Percentiles rank a stretch among this genome's conserved stretches.
These are phyloP conservation scores for Bradypodion pumilum DNA, from an alignment of 2,797 vertebrate genomes.

Conservation along the genomic window DNA sequence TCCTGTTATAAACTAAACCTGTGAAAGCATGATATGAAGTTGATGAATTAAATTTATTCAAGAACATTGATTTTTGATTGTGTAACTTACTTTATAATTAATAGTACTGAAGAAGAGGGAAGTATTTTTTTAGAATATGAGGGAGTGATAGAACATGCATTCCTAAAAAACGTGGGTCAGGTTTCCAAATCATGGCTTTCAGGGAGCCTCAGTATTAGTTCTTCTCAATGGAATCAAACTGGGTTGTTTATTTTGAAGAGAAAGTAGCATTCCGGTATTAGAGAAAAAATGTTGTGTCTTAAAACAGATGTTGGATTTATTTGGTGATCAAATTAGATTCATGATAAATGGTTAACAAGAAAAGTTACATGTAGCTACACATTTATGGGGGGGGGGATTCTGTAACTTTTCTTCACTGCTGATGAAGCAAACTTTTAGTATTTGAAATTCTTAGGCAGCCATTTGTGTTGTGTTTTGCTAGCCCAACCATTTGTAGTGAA, in stretches of 20 bases:
- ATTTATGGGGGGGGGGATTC: too few relatives aligned
- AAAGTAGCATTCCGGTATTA: not conserved
- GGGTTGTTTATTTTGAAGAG: not conserved
- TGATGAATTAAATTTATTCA: not conserved
- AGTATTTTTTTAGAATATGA: not conserved
- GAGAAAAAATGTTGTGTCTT: not conserved
- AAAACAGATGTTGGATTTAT: slow-evolving; percentile 7
- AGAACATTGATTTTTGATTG: not conserved
- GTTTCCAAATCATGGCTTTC: not conserved
- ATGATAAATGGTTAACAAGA: not conserved
- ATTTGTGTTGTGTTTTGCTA: not conserved
- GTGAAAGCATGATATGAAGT: not conserved
- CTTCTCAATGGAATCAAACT: not conserved
- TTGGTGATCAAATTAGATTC: not conserved
- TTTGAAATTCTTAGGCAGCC: not conserved
- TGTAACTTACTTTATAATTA: not conserved
- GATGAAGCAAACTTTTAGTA: not conserved
- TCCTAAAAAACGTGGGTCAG: not conserved
- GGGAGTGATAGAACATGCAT: not conserved
- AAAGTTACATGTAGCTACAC: not conserved
- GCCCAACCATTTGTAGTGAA: not conserved
- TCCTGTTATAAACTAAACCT: not conserved
- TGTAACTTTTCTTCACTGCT: slow-evolving; percentile 7
- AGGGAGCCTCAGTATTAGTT: not conserved
- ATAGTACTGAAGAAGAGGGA: not conserved